Conservation (phyloP, 2,888 invertebrate genomes). For the Encarsia formosa region DNA sequence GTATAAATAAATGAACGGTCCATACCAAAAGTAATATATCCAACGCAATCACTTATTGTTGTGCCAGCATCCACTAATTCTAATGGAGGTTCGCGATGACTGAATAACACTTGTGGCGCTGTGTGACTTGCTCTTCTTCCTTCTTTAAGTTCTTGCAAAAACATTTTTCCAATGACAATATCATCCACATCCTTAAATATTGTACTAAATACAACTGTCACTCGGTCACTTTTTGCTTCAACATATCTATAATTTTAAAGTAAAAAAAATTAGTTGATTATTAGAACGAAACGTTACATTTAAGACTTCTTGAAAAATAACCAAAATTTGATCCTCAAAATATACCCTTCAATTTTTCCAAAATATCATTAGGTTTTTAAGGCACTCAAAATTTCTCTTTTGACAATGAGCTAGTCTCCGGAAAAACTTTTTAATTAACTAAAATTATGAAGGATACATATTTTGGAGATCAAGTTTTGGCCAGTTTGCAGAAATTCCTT, state of each 20-base stretch:
- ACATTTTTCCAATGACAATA: conserved; percentile 97
- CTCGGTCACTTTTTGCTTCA: conserved; percentile 95
- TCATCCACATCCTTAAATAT: conserved; percentile 98
- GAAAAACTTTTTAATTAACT: too few species aligned
- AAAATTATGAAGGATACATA: too few species aligned
- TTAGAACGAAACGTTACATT: too few species aligned
- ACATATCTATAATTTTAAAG: conserved; percentile 71
- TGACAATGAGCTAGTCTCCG: too few species aligned
- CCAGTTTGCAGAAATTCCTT: too few species aligned
- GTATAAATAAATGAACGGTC: too few species aligned
- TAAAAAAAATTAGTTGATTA: not conserved
- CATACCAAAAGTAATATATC: conserved; percentile 98
- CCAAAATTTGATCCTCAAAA: too few species aligned
- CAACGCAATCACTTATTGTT: conserved; percentile 92
- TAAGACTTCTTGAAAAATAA: too few species aligned
- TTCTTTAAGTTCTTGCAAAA: conserved; percentile 99
- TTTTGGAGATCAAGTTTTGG: too few species aligned
- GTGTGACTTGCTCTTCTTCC: conserved; percentile 94
- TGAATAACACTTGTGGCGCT: conserved; percentile 84
- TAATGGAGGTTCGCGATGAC: conserved; percentile 93
- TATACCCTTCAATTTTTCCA: too few species aligned
- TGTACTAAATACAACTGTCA: conserved; percentile 98
- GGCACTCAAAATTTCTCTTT: too few species aligned
- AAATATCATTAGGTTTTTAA: too few species aligned
- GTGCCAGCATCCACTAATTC: conserved; percentile 94